Conservation (phyloP, 2,797 vertebrate species). For the Gadopsis bispinosus region DNA sequence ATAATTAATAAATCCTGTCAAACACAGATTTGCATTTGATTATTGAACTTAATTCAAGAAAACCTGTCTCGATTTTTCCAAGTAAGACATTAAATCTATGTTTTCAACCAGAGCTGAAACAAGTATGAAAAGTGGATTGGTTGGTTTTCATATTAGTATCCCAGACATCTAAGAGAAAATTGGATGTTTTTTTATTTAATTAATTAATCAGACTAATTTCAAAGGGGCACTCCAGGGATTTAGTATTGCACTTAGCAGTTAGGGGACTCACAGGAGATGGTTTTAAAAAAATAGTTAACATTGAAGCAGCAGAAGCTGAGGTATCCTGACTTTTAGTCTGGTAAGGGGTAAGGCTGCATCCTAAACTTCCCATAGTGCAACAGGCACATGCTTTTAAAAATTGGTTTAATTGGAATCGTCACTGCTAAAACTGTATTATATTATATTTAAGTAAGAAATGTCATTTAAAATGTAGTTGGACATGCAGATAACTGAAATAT, state of each 20-base stretch:
- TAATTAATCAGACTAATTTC: neutral
- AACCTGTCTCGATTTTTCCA: neutral
- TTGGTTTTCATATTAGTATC: neutral
- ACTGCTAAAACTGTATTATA: neutral
- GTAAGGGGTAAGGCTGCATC: neutral
- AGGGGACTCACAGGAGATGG: neutral
- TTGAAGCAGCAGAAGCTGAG: no score
- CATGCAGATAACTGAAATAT: neutral
- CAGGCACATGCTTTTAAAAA: neutral
- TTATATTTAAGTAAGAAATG: neutral
- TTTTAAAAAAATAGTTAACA: neutral
- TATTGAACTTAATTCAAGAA: neutral
- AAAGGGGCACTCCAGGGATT: neutral
- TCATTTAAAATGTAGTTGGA: neutral
- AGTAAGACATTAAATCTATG: conserved; percentile 7
- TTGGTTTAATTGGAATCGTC: neutral
- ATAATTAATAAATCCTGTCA: conserved; percentile 8
- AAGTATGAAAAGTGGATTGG: neutral
- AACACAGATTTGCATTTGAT: neutral
- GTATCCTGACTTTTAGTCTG: neutral
- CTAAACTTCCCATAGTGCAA: conserved; percentile 8
- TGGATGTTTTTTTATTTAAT: neutral
- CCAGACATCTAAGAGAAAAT: neutral
- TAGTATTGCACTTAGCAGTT: neutral
- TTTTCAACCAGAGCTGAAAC: neutral